Conservation (phyloP, 2,888 invertebrate species). For the Watsonalla binaria region DNA sequence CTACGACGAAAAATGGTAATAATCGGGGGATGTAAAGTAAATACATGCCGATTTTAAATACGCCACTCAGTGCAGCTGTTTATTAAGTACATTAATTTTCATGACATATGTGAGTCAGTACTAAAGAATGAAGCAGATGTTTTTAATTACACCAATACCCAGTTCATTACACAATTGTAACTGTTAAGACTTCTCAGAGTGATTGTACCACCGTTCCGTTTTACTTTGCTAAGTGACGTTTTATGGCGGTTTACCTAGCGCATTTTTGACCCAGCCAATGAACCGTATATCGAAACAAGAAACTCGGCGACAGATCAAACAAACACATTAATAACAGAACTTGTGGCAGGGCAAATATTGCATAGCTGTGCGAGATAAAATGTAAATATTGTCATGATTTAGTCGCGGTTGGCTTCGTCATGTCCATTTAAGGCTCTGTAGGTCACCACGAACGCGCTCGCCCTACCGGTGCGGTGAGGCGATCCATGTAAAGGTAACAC, state of each 20-base stretch:
- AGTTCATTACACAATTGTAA: background rate
- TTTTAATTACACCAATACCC: background rate
- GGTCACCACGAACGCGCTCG: conserved; percentile 38
- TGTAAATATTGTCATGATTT: conserved; percentile 62
- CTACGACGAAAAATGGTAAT: conserved; percentile 30
- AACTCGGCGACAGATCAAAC: background rate
- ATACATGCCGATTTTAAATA: background rate
- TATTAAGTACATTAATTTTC: too few relatives aligned
- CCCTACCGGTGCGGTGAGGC: conserved; percentile 4
- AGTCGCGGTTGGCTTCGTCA: conserved; percentile 49
- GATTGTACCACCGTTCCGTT: too few relatives aligned
- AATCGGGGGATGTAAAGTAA: conserved; percentile 20
- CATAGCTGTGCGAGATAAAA: conserved; percentile 41
- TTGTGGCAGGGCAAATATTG: conserved; percentile 22
- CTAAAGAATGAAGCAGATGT: background rate
- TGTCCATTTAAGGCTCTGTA: conserved; percentile 58
- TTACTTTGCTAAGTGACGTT: too few relatives aligned
- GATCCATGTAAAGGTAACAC: conserved; percentile 43
- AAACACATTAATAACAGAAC: conserved; percentile 3
- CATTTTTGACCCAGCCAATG: background rate
- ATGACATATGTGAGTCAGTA: too few relatives aligned
- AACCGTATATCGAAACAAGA: background rate
- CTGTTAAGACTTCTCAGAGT: too few relatives aligned
- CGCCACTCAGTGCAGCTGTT: background rate
- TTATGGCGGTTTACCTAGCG: background rate